A percentile compares a stretch with the other conserved stretches of the same genome.
These are phyloP conservation scores for Passer domesticus DNA, from an alignment of 2,113 vertebrate species.

Conservation along the genomic window DNA sequence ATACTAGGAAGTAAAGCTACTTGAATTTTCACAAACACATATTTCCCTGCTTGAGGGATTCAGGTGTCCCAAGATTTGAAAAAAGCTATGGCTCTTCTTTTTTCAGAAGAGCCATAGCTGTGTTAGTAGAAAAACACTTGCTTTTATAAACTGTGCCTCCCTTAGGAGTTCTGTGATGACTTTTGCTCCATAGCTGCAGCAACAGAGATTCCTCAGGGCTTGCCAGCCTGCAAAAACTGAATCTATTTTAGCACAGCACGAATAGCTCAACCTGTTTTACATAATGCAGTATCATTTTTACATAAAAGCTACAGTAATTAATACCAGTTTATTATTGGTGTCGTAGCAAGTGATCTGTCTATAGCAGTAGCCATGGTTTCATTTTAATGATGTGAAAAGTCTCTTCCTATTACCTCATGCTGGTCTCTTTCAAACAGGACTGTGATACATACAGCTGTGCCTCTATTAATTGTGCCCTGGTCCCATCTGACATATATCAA, in stretches of 20 bases:
- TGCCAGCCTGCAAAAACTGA: not conserved
- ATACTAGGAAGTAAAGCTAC: not conserved
- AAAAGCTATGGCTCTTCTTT: not conserved
- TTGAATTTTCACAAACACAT: not conserved
- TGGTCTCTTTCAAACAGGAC: constrained; percentile 73
- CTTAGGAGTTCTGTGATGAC: not conserved
- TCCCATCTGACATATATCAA: constrained; percentile 73
- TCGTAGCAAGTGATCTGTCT: not conserved
- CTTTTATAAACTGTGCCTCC: not conserved
- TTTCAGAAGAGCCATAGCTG: not conserved
- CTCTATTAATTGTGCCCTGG: constrained; percentile 79
- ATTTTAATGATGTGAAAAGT: not conserved
- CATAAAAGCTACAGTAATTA: not conserved
- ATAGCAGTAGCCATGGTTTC: not conserved
- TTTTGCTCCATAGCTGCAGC: not conserved
- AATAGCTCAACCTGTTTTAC: not conserved
- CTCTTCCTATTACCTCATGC: not conserved
- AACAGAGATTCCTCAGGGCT: not conserved
- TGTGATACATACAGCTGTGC: constrained; percentile 75
- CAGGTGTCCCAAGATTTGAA: not conserved
- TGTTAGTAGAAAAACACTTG: not conserved
- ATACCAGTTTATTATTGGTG: not conserved
- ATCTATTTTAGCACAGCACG: not conserved
- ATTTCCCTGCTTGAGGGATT: not conserved
- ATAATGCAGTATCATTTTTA: not conserved